Evolutionary conservation across 2,888 invertebrate genomes (phyloP).

Genomic region (Ryuthela nishihirai): DNA sequence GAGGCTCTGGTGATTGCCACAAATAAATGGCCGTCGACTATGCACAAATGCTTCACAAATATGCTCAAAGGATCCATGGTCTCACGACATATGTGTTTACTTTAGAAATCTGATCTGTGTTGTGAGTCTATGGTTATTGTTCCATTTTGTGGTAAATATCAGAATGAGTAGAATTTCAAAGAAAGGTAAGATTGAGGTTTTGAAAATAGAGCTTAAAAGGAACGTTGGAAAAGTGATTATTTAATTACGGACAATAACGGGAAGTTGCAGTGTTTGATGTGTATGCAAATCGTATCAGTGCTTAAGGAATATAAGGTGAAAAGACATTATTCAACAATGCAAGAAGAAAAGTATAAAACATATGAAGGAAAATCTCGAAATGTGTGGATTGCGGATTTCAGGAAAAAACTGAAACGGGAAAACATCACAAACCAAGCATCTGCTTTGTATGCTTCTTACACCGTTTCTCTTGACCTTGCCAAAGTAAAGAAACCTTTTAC

Average conservation of each 20-base stretch:
- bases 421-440: too few species aligned
- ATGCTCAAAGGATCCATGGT: too few species aligned
- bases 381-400: neutral
- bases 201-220: conserved; percentile 3
- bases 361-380: neutral
- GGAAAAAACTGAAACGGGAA: neutral
- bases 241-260: conserved; percentile 5
- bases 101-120: too few species aligned
- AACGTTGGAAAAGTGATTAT: conserved; percentile 6
- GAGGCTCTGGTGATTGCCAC: too few species aligned
- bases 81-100: too few species aligned
- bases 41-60: too few species aligned
- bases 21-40: too few species aligned
- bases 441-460: conserved; percentile 2
- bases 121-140: too few species aligned
- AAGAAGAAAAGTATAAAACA: neutral
- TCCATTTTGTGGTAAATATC: too few species aligned
- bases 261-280: conserved; percentile 4
- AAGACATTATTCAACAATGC: neutral
- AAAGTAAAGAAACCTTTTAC: neutral
- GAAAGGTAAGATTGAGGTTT: neutral
- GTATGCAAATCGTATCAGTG: neutral
- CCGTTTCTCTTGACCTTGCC: neutral
- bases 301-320: neutral
- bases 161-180: neutral